These are phyloP conservation scores for Odontothrips loti DNA, from an alignment of 2,888 invertebrate genomes.

Conservation along the genomic window DNA sequence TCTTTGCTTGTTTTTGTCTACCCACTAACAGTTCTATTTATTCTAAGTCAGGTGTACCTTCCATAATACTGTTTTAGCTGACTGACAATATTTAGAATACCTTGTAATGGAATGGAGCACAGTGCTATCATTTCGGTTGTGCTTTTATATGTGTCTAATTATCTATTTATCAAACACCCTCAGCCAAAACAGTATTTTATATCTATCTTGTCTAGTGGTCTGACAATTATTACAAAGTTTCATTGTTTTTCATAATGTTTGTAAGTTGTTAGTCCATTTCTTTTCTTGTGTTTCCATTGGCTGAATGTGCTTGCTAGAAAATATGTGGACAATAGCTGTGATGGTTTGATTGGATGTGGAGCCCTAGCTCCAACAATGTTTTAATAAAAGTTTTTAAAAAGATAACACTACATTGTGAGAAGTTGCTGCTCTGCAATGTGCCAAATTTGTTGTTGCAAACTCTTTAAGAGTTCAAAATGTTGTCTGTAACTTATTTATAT, in stretches of 20 bases:
- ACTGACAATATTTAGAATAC: background rate
- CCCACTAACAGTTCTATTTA: background rate
- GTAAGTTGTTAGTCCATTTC: background rate
- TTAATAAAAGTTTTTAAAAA: background rate
- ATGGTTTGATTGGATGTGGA: background rate
- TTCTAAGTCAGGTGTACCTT: background rate
- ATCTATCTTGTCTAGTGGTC: background rate
- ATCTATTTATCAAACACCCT: background rate
- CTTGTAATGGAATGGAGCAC: background rate
- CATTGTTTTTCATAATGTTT: slow-evolving; percentile 2
- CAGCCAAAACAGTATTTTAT: slow-evolving; percentile 15
- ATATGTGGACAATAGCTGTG: slow-evolving; percentile 7
- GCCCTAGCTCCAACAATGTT: background rate
- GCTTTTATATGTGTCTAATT: background rate
- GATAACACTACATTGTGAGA: background rate
- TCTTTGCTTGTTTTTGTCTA: background rate
- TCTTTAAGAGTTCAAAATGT: background rate
- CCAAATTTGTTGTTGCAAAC: background rate
- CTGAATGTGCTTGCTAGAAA: background rate
- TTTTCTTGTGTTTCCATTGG: background rate
- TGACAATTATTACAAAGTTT: background rate
- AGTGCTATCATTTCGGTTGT: slow-evolving; percentile 6
- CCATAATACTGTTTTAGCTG: background rate
- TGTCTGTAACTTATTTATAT: no score
- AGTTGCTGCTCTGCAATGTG: background rate